Evolutionary conservation across 1,140 invertebrate genomes (phyloP).

Genomic region (Oedothorax gibbosus): DNA sequence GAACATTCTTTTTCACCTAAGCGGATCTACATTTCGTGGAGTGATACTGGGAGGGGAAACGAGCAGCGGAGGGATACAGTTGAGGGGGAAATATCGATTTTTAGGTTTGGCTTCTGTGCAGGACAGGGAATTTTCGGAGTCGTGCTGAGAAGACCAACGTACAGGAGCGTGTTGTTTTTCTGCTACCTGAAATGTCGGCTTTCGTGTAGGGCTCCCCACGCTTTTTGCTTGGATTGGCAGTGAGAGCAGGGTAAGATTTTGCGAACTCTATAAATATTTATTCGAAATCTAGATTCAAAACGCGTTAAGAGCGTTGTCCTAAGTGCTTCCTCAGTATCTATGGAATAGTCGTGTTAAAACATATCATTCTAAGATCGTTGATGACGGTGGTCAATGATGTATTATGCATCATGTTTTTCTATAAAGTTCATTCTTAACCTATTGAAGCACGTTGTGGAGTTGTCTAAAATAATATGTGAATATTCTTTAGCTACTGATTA

Average conservation of each 20-base stretch:
- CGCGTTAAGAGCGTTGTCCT: no score
- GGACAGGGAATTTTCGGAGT: slow-evolving; percentile 13
- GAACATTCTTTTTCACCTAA: slow-evolving; percentile 6
- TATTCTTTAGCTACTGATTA: no score
- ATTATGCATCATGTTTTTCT: no score
- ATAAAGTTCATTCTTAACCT: no score
- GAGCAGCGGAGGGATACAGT: slow-evolving; percentile 39
- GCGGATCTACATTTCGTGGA: slow-evolving; percentile 24
- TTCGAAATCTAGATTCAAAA: no score
- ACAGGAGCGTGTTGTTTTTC: slow-evolving; percentile 16
- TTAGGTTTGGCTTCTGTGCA: not conserved
- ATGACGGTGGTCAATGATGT: no score
- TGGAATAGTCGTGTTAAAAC: no score
- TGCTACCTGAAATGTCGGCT: slow-evolving; percentile 10
- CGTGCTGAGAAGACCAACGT: slow-evolving; percentile 32
- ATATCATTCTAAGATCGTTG: no score
- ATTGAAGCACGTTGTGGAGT: no score
- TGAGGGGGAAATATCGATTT: slow-evolving; percentile 38
- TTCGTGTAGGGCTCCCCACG: not conserved
- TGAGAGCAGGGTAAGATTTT: slow-evolving; percentile 19
- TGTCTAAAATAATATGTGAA: no score
- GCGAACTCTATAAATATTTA: not conserved
- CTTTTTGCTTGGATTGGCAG: not conserved
- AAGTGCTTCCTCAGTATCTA: no score
- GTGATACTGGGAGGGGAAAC: not conserved